A percentile compares a stretch with the other conserved stretches of the same genome.
Conservation (phyloP, 2,888 invertebrate species). For the Melanargia galathea region DNA sequence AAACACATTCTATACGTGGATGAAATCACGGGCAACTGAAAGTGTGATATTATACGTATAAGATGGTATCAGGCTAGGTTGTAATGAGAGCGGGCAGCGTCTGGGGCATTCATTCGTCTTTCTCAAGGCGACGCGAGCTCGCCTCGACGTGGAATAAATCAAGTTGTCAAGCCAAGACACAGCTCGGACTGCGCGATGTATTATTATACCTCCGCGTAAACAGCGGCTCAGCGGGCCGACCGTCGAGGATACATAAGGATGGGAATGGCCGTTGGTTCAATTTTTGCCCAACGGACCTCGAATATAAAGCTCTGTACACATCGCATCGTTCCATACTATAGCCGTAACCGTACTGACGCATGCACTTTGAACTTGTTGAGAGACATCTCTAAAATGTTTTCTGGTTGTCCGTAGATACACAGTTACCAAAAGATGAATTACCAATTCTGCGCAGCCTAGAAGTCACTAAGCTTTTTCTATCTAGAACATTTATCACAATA, state of each 20-base stretch:
- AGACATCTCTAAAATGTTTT: too few species aligned
- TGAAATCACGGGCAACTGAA: not conserved
- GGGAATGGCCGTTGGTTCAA: not conserved
- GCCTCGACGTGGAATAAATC: constrained; percentile 8
- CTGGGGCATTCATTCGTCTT: constrained; percentile 4
- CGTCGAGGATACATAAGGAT: not conserved
- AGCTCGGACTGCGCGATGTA: not conserved
- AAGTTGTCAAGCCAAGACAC: not conserved
- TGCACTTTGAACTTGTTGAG: too few species aligned
- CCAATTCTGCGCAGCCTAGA: not conserved
- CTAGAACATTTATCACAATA: not conserved
- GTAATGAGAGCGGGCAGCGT: not conserved
- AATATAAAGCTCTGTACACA: too few species aligned
- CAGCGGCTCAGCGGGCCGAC: not conserved
- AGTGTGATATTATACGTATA: not conserved
- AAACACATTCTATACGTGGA: too few species aligned
- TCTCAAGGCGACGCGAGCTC: not conserved
- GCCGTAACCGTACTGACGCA: too few species aligned
- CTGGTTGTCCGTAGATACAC: too few species aligned
- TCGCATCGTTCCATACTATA: too few species aligned
- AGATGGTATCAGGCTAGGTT: too few species aligned
- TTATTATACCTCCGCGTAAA: not conserved
- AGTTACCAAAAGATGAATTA: too few species aligned
- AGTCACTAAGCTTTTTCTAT: not conserved
- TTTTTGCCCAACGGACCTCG: too few species aligned